Base-by-base conservation (phyloP, 2,888 invertebrate species). In the Protonemura montana region DNA sequence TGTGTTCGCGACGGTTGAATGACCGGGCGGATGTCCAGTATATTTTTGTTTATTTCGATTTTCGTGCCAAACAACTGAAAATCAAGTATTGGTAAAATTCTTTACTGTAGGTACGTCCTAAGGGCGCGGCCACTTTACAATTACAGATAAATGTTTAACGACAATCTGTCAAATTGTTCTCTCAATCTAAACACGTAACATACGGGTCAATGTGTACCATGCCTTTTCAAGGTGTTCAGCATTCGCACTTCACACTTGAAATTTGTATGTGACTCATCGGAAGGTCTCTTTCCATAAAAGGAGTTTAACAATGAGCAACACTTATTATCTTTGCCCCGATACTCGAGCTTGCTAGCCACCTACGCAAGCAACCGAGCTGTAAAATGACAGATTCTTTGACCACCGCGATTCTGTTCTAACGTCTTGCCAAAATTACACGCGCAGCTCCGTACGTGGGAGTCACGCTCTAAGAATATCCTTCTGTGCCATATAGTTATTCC, bases 381-480 rank as follows among this genome's bases (percentile, higher is more conserved):
- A 21, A 7, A 1, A 59, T 59, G 59, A 59, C 59, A 59, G 59
- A 59, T 59, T 59, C 59, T 59, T 10, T 59, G 59, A 59, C 59
- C 59, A 78, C 78, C 78, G 28, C 28, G 10, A 25, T 77, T 25
- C 76, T 78, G 7, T 26, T 78, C 78, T 0, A 78, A 26, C 26
- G 26, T 2, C 7, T 21, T 78, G 78, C 78, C 78, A 78, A 78
- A 78, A 27, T 78, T 78, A 78, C 59, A 59, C 59, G 21, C 78
- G 78, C 78, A n/a, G n/a, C 78, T 26, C 78, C 10, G 10, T 21
- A 27, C 82, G 42, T 82, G 42, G 82, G 82, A 82, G 82, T 26
- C 82, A 26, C 82, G 82, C 21, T 16, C 82, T 41, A 82, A 82
- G 82, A 82, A 82, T 82, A 82, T 41, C 21, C 82, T 41, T 59